phyloP scores from a whole-genome alignment of 2,113 vertebrate genomes.

The Chaetorhynchus papuensis region DNA sequence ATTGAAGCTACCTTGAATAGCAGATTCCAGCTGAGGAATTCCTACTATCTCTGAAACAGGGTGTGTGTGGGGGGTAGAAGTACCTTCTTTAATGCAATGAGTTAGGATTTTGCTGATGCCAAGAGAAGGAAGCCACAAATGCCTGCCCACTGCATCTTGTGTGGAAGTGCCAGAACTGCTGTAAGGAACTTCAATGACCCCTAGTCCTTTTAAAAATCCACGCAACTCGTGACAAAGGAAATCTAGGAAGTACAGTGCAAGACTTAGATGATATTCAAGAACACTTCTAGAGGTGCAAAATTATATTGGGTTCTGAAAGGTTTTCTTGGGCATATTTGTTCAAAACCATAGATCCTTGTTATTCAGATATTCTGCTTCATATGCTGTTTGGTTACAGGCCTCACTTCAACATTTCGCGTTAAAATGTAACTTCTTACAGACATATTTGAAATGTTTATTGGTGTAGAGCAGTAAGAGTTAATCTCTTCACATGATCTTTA shows the following conservation, averaged over 20 bases:
- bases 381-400: neutral
- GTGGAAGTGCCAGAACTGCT: neutral
- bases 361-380: neutral
- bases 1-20: no score
- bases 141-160: no score
- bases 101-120: neutral
- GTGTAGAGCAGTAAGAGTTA: neutral
- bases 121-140: neutral
- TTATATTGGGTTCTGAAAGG: neutral
- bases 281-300: neutral
- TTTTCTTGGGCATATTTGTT: neutral
- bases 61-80: fast-evolving
- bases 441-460: neutral
- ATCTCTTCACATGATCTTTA: neutral
- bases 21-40: neutral
- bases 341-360: neutral
- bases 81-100: neutral
- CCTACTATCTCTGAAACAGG: neutral
- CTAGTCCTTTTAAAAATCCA: neutral
- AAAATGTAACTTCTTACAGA: neutral
- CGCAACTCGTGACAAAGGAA: neutral
- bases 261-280: neutral
- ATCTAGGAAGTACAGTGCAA: neutral
- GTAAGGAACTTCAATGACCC: neutral
- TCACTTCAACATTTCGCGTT: fast-evolving